Conservation (phyloP, 2,888 invertebrate genomes). For the Spatulosminthurus flaviceps region DNA sequence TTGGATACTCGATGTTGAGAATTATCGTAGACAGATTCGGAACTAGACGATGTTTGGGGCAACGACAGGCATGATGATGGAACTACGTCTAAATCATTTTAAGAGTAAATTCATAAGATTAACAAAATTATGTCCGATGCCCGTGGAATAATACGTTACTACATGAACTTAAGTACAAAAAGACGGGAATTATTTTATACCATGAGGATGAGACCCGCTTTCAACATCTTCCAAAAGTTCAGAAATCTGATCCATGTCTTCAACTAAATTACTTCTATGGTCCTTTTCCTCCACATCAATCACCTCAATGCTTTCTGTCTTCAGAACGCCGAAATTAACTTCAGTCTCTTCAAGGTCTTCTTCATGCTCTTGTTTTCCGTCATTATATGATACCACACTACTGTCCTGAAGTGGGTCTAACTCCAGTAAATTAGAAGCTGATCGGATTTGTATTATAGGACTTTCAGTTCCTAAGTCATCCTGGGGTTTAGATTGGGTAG, state of each 20-base stretch:
- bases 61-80: too few species aligned
- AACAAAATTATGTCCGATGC: too few species aligned
- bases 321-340: constrained; percentile 27
- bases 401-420: constrained; percentile 6
- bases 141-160: too few species aligned
- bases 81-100: too few species aligned
- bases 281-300: constrained; percentile 23
- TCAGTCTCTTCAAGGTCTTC: constrained; percentile 4
- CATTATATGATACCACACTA: not conserved
- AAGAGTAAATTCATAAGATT: too few species aligned
- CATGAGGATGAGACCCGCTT: not conserved
- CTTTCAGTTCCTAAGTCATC: not conserved
- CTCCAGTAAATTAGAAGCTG: not conserved
- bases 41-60: too few species aligned
- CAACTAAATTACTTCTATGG: not conserved
- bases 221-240: not conserved
- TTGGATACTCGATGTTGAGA: too few species aligned
- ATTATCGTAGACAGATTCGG: too few species aligned
- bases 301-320: constrained; percentile 10
- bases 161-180: too few species aligned
- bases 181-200: not conserved
- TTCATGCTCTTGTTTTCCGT: not conserved
- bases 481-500: not conserved
- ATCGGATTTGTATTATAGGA: not conserved
- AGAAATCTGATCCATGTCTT: constrained; percentile 13